phyloP scores from a whole-genome alignment of 2,888 invertebrate species.

The Scelioninae gen. 1 region DNA sequence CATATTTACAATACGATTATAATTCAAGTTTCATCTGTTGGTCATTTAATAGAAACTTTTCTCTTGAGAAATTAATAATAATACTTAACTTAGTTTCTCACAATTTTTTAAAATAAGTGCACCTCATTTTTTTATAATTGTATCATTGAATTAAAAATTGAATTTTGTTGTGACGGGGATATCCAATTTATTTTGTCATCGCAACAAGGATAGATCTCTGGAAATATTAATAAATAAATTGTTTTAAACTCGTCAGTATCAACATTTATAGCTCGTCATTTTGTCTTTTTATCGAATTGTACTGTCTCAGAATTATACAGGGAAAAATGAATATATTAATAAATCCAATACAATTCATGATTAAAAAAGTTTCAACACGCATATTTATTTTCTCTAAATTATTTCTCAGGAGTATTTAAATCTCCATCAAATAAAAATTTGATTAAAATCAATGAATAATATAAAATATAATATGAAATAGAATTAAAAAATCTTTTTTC shows the following conservation, averaged over 20 bases:
- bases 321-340: constrained; percentile 11
- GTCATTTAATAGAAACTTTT: too few relatives aligned
- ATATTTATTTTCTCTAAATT: too few relatives aligned
- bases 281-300: constrained; percentile 48
- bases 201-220: constrained; percentile 37
- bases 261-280: constrained; percentile 55
- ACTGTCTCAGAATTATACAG: constrained; percentile 38
- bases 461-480: too few relatives aligned
- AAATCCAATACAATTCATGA: not conserved
- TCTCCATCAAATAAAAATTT: not conserved
- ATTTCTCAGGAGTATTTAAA: too few relatives aligned
- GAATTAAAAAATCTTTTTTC: constrained; percentile 8
- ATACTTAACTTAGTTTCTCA: not conserved
- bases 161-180: constrained; percentile 9
- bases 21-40: too few relatives aligned
- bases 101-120: constrained; percentile 23
- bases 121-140: constrained; percentile 21
- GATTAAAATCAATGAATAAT: too few relatives aligned
- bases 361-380: too few relatives aligned
- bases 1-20: too few relatives aligned
- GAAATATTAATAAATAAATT: constrained; percentile 22
- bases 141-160: constrained; percentile 29
- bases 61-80: constrained; percentile 5
- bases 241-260: constrained; percentile 53
- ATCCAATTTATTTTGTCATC: not conserved